These are phyloP conservation scores for Toxonevra muliebris DNA, from an alignment of 2,888 invertebrate species.

Conservation along the genomic window DNA sequence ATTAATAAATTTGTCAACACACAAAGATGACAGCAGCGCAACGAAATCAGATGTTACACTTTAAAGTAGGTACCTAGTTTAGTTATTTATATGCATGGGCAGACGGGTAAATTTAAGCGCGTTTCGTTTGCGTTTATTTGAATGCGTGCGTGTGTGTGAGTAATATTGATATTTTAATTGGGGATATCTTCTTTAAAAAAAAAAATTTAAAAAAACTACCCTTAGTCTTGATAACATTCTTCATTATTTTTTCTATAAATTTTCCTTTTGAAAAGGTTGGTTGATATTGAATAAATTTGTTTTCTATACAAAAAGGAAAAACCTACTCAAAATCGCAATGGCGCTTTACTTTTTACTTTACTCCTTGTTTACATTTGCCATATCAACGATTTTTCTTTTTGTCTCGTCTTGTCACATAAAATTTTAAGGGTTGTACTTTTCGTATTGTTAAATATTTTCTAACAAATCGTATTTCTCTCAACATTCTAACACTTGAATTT, in stretches of 20 bases:
- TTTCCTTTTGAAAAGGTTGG: no score
- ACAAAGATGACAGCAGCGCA: slow-evolving; percentile 49
- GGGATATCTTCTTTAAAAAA: background rate
- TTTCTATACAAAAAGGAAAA: background rate
- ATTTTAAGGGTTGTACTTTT: slow-evolving; percentile 20
- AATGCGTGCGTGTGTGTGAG: background rate
- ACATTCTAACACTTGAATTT: slow-evolving; percentile 19
- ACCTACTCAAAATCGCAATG: background rate
- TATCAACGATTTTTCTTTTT: background rate
- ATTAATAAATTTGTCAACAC: slow-evolving; percentile 64
- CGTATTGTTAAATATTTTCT: slow-evolving; percentile 18
- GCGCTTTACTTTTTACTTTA: background rate
- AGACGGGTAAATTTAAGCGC: background rate
- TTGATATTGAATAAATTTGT: no score
- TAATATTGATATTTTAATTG: slow-evolving; percentile 7
- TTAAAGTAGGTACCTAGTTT: slow-evolving; percentile 45
- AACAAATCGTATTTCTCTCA: slow-evolving; percentile 39
- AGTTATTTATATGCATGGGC: background rate
- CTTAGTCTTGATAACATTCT: no score
- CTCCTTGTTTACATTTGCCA: background rate
- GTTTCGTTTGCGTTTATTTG: background rate
- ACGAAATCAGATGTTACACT: slow-evolving; percentile 34
- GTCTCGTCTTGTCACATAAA: background rate
- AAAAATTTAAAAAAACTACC: no score
- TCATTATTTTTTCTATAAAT: no score